Evolutionary conservation across 1,140 invertebrate genomes (phyloP), one percentile per base, ranked within the genome.

Genomic region (Tachypleus tridentatus): DNA sequence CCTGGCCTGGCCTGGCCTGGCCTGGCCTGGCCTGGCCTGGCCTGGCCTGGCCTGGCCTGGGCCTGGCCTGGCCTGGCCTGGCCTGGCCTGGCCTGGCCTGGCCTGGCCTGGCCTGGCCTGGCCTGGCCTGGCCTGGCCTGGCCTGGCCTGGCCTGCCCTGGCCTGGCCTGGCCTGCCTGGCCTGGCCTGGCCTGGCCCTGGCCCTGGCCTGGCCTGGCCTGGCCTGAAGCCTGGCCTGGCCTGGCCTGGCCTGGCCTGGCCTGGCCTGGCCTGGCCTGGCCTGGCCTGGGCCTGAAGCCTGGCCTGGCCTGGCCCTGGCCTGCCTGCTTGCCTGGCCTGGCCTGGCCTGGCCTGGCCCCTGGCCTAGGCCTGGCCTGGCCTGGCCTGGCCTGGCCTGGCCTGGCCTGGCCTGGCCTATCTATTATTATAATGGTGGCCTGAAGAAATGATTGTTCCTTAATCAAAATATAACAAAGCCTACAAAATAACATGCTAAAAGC

Each of bases 121-220:
- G 69, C 69, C 69, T 70, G 68, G 69, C 69, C 69, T 70, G 69
- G 69, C 69, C 69, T 70, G 69, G 69, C 69, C 69, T 70, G 69
- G 66, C 68, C 67, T 69, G 69, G 66, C 69, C 67, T 70, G 69
- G 69, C 69, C 67, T 70, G 69, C 67, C 68, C 69, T 67, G 70
- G 68, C 56, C 69, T n/a, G n/a, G n/a, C n/a, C n/a, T n/a, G n/a
- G n/a, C n/a, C n/a, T n/a, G n/a, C n/a, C n/a, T n/a, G n/a, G 68
- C 68, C 68, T 54, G 70, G 68, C 68, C 68, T 69, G 69, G 69
- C 69, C 69, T 70, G 69, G 69, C n/a, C n/a, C n/a, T n/a, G n/a
- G n/a, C n/a, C n/a, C n/a, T n/a, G n/a, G n/a, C n/a, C n/a, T n/a
- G n/a, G n/a, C n/a, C n/a, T n/a, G n/a, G n/a, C n/a, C n/a, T n/a